These are phyloP conservation scores for Eumaeus atala DNA, from an alignment of 1,140 invertebrate genomes.

Conservation along the genomic window DNA sequence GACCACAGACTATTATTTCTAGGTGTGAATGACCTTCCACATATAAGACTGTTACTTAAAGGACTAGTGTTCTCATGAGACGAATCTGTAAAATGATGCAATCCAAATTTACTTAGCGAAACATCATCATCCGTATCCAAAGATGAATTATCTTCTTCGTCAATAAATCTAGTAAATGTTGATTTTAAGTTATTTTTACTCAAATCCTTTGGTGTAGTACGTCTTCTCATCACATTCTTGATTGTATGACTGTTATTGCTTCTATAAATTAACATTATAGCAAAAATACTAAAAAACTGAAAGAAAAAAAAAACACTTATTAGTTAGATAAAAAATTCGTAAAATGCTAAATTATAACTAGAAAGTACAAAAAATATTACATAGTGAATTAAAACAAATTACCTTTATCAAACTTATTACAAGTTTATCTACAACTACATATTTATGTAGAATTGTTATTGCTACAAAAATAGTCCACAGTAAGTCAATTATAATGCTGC, in stretches of 20 bases:
- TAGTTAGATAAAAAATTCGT: neutral
- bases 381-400: constrained; percentile 19
- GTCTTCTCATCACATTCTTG: constrained; percentile 29
- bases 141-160: constrained; percentile 44
- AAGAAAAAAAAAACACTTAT: constrained; percentile 27
- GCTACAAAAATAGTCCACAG: constrained; percentile 55
- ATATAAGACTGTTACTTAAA: constrained; percentile 42
- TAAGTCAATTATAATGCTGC: constrained; percentile 49
- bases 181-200: constrained; percentile 19
- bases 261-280: constrained; percentile 47
- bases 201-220: constrained; percentile 40
- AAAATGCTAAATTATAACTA: too few relatives aligned
- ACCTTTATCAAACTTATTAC: constrained; percentile 53
- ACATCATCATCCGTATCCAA: constrained; percentile 62
- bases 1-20: constrained; percentile 48
- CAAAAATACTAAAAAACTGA: constrained; percentile 44
- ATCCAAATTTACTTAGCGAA: constrained; percentile 59
- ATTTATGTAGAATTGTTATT: constrained; percentile 35
- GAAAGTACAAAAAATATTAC: too few relatives aligned
- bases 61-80: constrained; percentile 49
- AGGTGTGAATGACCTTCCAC: constrained; percentile 53
- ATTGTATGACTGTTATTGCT: constrained; percentile 35
- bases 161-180: constrained; percentile 23
- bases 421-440: constrained; percentile 35
- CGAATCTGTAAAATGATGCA: constrained; percentile 56